Base-by-base conservation (phyloP, 2,797 vertebrate species). In the Serranus cabrilla region DNA sequence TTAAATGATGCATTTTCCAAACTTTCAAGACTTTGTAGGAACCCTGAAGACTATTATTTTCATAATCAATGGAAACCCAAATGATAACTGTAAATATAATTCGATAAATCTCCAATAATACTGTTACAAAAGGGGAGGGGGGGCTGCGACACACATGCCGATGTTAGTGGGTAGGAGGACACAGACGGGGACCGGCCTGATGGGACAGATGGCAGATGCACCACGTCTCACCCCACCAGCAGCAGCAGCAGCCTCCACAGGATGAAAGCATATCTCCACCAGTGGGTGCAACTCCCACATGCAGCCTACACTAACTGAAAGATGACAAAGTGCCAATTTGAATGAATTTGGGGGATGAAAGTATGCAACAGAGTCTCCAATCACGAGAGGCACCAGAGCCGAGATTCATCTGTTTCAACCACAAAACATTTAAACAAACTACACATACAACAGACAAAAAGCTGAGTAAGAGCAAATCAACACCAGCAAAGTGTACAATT, bases 201-300 rank as follows among this genome's bases (percentile, higher is more conserved):
- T 21, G 71, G 63, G 65, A 85, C 84, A 92, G 87, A 89, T 83
- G 85, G 84, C 74, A 82, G 69, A 83, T 67, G 64, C 52, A 66
- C 54, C 62, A 37, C 0, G 21, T 68, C 62, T 83, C 74, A 82
- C 39, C 64, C 60, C 61, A 7, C n/a, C 13, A 2, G 14, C 62
- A 31, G 25, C 27, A 46, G 2, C 57, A 75, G 2, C 71, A 58
- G 54, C 59, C 66, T 40, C 54, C 20, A 20, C 71, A 45, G 17
- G 55, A 68, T 58, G 45, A 78, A 67, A 74, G 59, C 54, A 65
- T 69, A 63, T 27, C 73, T 66, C 81, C 62, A 76, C 23, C 50
- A 69, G 63, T 25, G 58, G 81, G 67, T 80, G 75, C 49, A 60
- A 72, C 63, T 18, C 55, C 73, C 64, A 68, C 55, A 58, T 52